Evolutionary conservation across 1,140 invertebrate genomes (phyloP), one percentile per base, ranked within the genome.

Genomic region (Drosophila punjabiensis): DNA sequence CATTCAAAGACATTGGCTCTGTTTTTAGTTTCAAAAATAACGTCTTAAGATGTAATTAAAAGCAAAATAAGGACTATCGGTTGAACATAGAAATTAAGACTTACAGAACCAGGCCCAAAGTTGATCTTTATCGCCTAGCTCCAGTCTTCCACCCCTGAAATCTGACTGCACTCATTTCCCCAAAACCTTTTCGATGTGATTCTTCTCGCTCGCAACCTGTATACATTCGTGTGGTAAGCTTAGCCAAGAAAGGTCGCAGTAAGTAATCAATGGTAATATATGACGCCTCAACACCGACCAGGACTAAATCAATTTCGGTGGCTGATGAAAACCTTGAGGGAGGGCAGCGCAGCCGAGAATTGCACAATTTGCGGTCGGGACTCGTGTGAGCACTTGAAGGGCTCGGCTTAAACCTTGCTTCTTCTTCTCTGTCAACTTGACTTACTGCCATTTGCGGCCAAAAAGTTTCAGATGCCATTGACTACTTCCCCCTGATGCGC

Each of bases 161-260:
- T 35, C 20, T 10, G 62, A 53, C 32, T 43, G 13, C 18, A 58
- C 24, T 45, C 20, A 32, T 28, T 30, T 14, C 14, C 24, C 35
- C 35, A 55, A 30, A 56, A 64, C 47, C 60, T 91, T 90, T 90
- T 90, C 86, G 86, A 68, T 90, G 86, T 86, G 52, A 91, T 91
- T 90, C 86, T 90, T 90, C 86, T 91, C 76, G 81, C 86, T 90
- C 86, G 87, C 86, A 81, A 80, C 86, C 87, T 91, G 87, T 87
- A 66, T 59, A 76, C 79, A 48, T 90, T 90, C 82, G 86, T 74
- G 71, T 86, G 84, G 85, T 84, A 84, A 87, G 81, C 76, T 80
- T 71, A 71, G 85, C 59, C 39, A 28, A 41, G 48, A 67, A 47
- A 41, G 53, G 48, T 41, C 53, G 66, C 77, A 55, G 82, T 90